Percentiles rank a stretch among this genome's conserved stretches.
These are phyloP conservation scores for Pomacea maculata DNA, from an alignment of 1,140 invertebrate genomes.

Conservation along the genomic window DNA sequence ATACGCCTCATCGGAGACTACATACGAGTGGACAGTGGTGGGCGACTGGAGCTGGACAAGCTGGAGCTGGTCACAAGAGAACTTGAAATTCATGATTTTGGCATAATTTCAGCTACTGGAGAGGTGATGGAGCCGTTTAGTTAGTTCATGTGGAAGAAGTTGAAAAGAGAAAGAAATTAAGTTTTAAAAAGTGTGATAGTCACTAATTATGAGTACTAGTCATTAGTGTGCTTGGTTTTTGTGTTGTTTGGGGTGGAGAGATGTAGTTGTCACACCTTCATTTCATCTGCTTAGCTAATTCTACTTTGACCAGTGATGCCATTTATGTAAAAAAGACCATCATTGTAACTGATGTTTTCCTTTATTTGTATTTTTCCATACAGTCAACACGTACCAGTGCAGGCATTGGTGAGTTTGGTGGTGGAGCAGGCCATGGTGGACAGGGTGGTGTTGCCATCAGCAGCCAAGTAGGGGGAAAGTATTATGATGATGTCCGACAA, in stretches of 20 bases:
- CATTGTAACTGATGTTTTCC: background rate
- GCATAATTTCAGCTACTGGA: conserved; percentile 37
- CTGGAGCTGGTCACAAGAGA: conserved; percentile 34
- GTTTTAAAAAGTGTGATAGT: background rate
- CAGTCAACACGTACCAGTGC: conserved; percentile 32
- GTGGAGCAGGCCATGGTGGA: conserved; percentile 52
- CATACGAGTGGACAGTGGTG: conserved; percentile 50
- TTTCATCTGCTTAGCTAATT: too few species aligned
- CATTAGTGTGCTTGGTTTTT: too few species aligned
- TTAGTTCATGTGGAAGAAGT: background rate
- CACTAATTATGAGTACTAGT: background rate
- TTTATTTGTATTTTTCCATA: conserved; percentile 8
- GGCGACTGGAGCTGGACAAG: conserved; percentile 38
- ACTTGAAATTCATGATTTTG: conserved; percentile 45
- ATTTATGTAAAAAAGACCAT: too few species aligned
- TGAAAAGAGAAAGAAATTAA: background rate
- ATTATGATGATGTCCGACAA: conserved; percentile 39
- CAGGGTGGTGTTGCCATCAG: conserved; percentile 40
- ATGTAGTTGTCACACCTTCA: too few species aligned
- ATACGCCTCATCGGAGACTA: conserved; percentile 40
- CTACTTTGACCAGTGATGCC: too few species aligned
- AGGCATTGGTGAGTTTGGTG: conserved; percentile 34
- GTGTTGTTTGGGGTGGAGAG: too few species aligned
- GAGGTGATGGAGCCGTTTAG: conserved; percentile 28
- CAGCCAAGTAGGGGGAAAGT: conserved; percentile 32